phyloP scores from a whole-genome alignment of 2,888 invertebrate genomes.

The Apodemia zela region DNA sequence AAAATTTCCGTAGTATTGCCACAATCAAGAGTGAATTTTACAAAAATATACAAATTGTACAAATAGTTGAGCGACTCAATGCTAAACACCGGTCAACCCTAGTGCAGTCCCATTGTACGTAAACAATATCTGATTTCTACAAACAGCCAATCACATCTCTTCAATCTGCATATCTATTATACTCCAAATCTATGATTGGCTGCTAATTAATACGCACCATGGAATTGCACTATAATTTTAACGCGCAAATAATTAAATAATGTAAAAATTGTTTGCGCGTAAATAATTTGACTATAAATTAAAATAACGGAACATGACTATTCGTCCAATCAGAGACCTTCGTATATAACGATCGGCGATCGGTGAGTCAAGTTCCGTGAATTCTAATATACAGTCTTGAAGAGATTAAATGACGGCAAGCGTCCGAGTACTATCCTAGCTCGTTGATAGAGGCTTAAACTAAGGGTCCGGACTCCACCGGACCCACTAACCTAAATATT shows the following conservation, averaged over 20 bases:
- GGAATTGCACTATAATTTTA: not conserved
- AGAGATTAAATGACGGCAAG: constrained; percentile 20
- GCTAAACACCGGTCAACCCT: constrained; percentile 54
- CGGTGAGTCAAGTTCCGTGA: not conserved
- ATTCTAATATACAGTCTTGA: constrained; percentile 9
- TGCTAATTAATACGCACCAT: not conserved
- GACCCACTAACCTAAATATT: constrained; percentile 14
- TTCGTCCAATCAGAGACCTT: not conserved
- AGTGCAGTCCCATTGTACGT: constrained; percentile 27
- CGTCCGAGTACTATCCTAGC: constrained; percentile 52
- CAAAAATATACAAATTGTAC: constrained; percentile 79
- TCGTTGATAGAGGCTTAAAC: constrained; percentile 73
- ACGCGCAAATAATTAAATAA: constrained; percentile 4
- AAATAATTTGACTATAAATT: constrained; percentile 8
- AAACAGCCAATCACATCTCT: not conserved
- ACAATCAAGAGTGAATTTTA: constrained; percentile 73
- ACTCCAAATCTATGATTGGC: not conserved
- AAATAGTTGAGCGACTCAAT: constrained; percentile 69
- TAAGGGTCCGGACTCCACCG: constrained; percentile 27
- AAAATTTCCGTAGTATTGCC: constrained; percentile 73
- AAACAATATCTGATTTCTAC: not conserved
- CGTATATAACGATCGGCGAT: not conserved
- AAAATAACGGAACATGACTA: not conserved
- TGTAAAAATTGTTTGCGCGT: not conserved
- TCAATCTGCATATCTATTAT: not conserved